Conservation (phyloP, 2,888 invertebrate genomes). For the Masnerella sp. region DNA sequence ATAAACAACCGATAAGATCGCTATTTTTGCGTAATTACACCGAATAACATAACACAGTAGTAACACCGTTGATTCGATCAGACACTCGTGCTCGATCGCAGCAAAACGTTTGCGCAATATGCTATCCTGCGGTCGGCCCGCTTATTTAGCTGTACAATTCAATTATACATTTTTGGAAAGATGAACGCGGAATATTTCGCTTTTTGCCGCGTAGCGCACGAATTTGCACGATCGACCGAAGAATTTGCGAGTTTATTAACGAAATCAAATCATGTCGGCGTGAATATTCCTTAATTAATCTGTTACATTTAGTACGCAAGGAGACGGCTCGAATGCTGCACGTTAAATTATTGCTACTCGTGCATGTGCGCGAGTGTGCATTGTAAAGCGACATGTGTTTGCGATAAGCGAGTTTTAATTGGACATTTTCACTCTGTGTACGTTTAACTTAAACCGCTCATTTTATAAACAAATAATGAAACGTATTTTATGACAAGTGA, state of each 20-base stretch:
- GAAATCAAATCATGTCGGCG: conserved; percentile 1
- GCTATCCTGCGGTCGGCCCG: conserved; percentile 3
- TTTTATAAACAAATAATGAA: no score
- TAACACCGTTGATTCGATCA: conserved; percentile 21
- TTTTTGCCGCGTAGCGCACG: no score
- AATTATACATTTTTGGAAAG: conserved; percentile 15
- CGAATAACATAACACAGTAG: not conserved
- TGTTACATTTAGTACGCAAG: conserved; percentile 7
- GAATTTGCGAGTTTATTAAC: conserved; percentile 11
- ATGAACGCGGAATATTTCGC: conserved; percentile 8
- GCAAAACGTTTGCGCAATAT: conserved; percentile 24
- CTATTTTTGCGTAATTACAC: conserved; percentile 5
- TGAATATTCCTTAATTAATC: conserved; percentile 6
- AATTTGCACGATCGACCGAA: no score
- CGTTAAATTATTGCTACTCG: no score
- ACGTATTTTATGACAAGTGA: no score
- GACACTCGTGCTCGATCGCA: conserved; percentile 21
- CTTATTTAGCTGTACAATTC: conserved; percentile 26
- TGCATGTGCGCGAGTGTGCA: no score
- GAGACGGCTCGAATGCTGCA: no score
- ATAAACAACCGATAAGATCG: conserved; percentile 18
- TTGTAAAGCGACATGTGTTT: no score
- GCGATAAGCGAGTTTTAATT: no score
- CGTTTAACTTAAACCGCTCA: no score
- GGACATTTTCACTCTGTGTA: no score